These are phyloP conservation scores for Arctopsyche grandis DNA, from an alignment of 1,140 invertebrate genomes.

Conservation along the genomic window DNA sequence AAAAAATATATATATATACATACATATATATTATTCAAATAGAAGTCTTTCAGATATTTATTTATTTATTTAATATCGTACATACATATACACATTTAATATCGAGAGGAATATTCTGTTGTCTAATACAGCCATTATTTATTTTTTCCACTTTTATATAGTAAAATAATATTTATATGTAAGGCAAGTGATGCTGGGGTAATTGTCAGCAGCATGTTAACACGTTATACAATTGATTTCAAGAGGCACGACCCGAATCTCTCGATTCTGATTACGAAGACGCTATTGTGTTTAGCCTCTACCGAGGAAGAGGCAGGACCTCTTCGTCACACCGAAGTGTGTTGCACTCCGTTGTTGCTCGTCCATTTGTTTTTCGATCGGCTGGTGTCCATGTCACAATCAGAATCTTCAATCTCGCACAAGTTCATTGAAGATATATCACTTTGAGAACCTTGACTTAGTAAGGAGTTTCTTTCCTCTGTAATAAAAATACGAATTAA, in stretches of 20 bases:
- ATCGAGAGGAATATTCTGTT: slow-evolving; percentile 17
- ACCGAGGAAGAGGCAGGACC: slow-evolving; percentile 56
- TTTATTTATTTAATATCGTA: slow-evolving; percentile 24
- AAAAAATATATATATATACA: too few species aligned
- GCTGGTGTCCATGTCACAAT: slow-evolving; percentile 68
- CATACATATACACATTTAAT: slow-evolving; percentile 45
- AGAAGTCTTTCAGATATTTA: slow-evolving; percentile 17
- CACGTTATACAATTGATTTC: slow-evolving; percentile 32
- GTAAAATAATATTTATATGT: slow-evolving; percentile 41
- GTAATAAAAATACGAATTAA: slow-evolving; percentile 55
- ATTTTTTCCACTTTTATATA: slow-evolving; percentile 16
- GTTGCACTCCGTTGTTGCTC: slow-evolving; percentile 55
- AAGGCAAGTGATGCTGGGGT: slow-evolving; percentile 51
- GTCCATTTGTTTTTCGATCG: slow-evolving; percentile 44
- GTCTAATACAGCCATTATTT: slow-evolving; percentile 22
- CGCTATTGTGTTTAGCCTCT: slow-evolving; percentile 47
- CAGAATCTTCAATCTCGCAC: slow-evolving; percentile 94
- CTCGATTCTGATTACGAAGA: slow-evolving; percentile 25
- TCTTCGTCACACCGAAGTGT: slow-evolving; percentile 64
- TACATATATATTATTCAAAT: slow-evolving; percentile 36
- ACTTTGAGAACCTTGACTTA: slow-evolving; percentile 78
- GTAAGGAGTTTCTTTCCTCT: slow-evolving; percentile 80
- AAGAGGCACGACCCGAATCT: slow-evolving; percentile 31
- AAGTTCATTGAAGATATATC: slow-evolving; percentile 88
- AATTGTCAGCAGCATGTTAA: slow-evolving; percentile 17